phyloP scores from a whole-genome alignment of 2,113 vertebrate genomes.

The Urocitellus parryii region DNA sequence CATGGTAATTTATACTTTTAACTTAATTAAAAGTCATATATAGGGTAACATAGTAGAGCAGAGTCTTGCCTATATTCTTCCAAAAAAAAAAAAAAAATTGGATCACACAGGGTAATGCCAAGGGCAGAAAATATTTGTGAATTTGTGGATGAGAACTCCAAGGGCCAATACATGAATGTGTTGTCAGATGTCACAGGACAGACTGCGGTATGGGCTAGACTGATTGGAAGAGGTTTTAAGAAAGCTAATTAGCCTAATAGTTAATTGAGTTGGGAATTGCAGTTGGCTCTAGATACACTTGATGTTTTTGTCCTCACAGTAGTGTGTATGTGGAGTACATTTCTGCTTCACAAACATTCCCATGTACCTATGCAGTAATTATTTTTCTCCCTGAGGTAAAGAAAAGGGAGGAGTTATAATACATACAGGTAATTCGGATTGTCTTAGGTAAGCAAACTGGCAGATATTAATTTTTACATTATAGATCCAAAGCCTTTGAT shows the following conservation, averaged over 20 bases:
- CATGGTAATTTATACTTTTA: background rate
- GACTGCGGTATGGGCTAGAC: accelerated
- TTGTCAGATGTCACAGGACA: background rate
- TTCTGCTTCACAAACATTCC: background rate
- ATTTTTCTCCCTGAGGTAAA: background rate
- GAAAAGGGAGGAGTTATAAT: background rate
- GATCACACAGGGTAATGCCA: background rate
- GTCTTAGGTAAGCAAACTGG: background rate
- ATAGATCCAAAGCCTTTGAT: too few relatives aligned
- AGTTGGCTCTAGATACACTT: background rate
- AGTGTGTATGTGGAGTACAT: background rate
- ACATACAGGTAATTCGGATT: background rate
- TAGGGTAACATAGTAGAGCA: background rate
- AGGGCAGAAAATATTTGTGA: background rate
- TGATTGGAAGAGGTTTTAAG: background rate
- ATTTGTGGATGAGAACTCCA: background rate
- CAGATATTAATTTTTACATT: background rate
- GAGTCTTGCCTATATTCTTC: background rate
- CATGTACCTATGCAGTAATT: background rate
- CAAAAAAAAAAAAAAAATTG: background rate
- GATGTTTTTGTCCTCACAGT: background rate
- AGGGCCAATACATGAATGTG: accelerated
- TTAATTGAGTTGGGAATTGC: background rate
- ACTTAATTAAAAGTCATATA: background rate
- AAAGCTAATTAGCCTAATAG: background rate